Conservation (phyloP, 2,797 vertebrate genomes). For the Centroberyx gerrardi region DNA sequence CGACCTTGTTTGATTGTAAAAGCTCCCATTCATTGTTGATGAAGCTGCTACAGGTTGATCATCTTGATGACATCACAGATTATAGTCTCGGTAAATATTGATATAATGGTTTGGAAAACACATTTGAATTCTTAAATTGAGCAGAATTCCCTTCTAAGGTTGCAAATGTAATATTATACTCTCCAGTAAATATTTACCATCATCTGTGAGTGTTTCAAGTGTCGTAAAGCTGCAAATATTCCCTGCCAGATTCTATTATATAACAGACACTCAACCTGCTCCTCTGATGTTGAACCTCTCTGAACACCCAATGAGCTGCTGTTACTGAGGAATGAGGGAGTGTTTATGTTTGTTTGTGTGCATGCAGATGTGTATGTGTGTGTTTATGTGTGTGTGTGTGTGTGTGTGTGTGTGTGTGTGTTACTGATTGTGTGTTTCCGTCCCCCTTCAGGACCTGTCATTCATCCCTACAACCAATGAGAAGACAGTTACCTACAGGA, state of each 20-base stretch:
- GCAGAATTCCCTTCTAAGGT: neutral
- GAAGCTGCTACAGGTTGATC: neutral
- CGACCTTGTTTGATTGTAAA: neutral
- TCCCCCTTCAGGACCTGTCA: constrained; percentile 86
- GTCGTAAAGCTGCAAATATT: constrained; percentile 1
- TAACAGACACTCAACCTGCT: neutral
- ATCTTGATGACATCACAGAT: constrained; percentile 7
- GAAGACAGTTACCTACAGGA: constrained; percentile 94
- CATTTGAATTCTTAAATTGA: neutral
- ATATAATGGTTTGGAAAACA: neutral
- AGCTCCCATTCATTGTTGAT: neutral
- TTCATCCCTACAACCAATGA: constrained; percentile 92
- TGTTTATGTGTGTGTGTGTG: neutral
- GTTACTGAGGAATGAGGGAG: neutral
- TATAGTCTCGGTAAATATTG: neutral
- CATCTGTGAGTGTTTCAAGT: neutral
- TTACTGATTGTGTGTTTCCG: constrained; percentile 27
- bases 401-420: neutral
- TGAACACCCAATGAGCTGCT: neutral
- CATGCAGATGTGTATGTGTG: neutral
- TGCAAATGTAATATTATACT: constrained; percentile 1
- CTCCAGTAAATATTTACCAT: neutral
- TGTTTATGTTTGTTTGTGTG: constrained; percentile 26
- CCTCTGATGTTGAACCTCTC: neutral
- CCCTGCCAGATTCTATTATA: neutral